These are phyloP conservation scores for Paramormyrops hopkinsi DNA, from an alignment of 2,797 vertebrate genomes.

Conservation along the genomic window DNA sequence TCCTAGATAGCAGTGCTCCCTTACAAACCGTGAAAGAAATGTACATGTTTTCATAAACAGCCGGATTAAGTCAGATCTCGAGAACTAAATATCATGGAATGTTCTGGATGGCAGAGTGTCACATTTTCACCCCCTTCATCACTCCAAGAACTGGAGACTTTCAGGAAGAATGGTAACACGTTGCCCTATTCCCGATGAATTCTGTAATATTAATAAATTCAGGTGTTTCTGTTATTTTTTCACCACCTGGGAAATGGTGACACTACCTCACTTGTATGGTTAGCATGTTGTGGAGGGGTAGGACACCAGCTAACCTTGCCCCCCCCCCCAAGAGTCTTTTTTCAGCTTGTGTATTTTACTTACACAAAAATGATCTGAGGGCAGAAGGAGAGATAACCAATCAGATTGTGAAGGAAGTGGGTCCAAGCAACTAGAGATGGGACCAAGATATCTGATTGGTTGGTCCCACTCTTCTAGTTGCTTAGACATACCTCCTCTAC, in stretches of 20 bases:
- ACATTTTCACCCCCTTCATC: neutral
- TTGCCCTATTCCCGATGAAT: neutral
- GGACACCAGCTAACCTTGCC: neutral
- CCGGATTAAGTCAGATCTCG: neutral
- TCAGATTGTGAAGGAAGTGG: neutral
- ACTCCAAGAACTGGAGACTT: neutral
- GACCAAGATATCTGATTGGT: neutral
- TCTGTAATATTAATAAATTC: neutral
- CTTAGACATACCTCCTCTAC: neutral
- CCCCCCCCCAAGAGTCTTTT: neutral
- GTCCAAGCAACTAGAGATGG: neutral
- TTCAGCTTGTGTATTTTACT: neutral
- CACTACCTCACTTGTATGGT: neutral
- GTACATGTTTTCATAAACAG: neutral
- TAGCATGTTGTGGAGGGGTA: neutral
- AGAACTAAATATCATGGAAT: neutral
- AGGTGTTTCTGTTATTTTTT: neutral
- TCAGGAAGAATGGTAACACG: neutral
- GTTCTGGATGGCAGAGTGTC: neutral
- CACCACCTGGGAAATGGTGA: neutral
- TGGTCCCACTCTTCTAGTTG: neutral
- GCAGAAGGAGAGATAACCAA: no score
- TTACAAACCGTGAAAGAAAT: neutral
- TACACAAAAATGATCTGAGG: no score
- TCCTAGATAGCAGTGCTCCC: neutral